Evolutionary conservation across 2,797 vertebrate species (phyloP).

Genomic region (Cirrhinus molitorella): DNA sequence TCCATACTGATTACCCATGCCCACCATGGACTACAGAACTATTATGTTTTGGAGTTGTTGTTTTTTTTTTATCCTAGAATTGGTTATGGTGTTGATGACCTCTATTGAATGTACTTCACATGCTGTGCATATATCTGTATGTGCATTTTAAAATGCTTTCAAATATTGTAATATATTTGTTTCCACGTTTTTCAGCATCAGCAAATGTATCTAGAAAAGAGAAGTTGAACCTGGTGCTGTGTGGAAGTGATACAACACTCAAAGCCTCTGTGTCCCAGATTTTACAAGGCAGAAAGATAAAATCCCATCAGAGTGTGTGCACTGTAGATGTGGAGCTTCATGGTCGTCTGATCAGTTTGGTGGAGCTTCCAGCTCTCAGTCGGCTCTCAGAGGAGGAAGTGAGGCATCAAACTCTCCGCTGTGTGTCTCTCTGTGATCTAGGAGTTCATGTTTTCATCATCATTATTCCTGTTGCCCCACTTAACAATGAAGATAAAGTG

Average conservation of each 20-base stretch:
- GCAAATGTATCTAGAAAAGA: background rate
- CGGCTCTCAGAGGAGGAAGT: background rate
- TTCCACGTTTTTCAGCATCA: background rate
- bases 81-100: too few relatives aligned
- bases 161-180: too few relatives aligned
- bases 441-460: background rate
- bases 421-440: background rate
- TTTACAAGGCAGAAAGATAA: background rate
- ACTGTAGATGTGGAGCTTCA: background rate
- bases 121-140: too few relatives aligned
- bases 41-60: too few relatives aligned
- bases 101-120: too few relatives aligned
- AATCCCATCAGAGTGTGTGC: background rate
- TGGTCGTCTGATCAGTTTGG: background rate
- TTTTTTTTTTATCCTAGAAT: too few relatives aligned
- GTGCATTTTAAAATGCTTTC: too few relatives aligned
- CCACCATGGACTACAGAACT: too few relatives aligned
- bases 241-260: slow-evolving; percentile 18
- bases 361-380: background rate
- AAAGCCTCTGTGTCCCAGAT: slow-evolving; percentile 32
- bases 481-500: too few relatives aligned
- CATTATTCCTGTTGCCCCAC: background rate
- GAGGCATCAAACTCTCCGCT: background rate
- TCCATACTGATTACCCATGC: too few relatives aligned
- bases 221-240: slow-evolving; percentile 44